Percentiles rank a stretch among this genome's conserved stretches.
phyloP scores from a whole-genome alignment of 2,797 vertebrate species.

The Gephyroberyx darwinii region DNA sequence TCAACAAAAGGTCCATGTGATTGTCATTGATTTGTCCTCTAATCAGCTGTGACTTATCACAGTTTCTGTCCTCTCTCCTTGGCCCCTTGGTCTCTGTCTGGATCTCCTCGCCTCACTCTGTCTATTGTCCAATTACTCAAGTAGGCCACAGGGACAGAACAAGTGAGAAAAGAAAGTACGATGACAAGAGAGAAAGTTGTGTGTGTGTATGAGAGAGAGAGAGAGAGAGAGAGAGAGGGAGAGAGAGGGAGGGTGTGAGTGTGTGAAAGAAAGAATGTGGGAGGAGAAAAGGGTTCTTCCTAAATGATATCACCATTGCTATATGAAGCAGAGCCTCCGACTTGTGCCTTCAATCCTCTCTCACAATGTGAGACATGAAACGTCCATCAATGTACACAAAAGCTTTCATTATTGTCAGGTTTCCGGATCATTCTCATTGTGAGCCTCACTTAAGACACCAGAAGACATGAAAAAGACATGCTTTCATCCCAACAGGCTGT shows the following conservation, averaged over 20 bases:
- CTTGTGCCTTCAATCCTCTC: not conserved
- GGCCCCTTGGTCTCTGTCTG: constrained; percentile 34
- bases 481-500: constrained; percentile 30
- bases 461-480: not conserved
- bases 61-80: constrained; percentile 43
- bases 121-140: constrained; percentile 70
- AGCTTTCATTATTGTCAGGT: too few species aligned
- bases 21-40: constrained; percentile 1
- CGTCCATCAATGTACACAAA: too few species aligned
- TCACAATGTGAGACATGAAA: too few species aligned
- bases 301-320: constrained; percentile 52
- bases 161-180: constrained; percentile 41
- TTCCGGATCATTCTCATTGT: too few species aligned
- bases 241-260: constrained; percentile 3
- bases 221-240: constrained; percentile 14
- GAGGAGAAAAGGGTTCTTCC: constrained; percentile 7
- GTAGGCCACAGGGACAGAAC: constrained; percentile 63
- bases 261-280: constrained; percentile 17
- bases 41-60: constrained; percentile 40
- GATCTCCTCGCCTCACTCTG: constrained; percentile 46
- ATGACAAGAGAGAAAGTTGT: constrained; percentile 11
- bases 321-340: constrained; percentile 49
- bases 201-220: not conserved
- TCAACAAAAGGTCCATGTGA: not conserved
- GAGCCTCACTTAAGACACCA: not conserved